Base-by-base conservation (phyloP, 2,113 vertebrate species). In the Macaca nemestrina region DNA sequence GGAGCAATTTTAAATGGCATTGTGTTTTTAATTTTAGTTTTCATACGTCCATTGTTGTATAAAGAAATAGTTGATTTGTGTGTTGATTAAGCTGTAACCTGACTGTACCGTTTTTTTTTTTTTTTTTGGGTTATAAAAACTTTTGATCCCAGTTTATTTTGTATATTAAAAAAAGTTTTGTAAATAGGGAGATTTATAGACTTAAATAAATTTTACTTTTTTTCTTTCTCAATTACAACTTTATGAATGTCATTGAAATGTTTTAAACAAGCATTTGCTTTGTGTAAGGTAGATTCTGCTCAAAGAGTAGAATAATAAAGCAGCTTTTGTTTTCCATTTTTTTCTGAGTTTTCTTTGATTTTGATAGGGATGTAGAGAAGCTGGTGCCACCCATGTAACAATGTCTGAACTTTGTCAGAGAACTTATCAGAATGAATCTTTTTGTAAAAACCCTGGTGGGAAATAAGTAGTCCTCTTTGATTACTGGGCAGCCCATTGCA, bases 361-460 rank as follows among this genome's bases (percentile, higher is more conserved):
- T 95, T 38, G 38, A 35, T 81, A 70, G 78, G n/a, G 50, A 38
- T 35, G 5, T 43, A 27, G 73, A 85, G 48, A 73, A 93, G 40
- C 72, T 57, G n/a, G 20, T 78, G 40, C 52, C 7, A 35, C 27
- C 6, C 4, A 7, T 23, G 89, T 68, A 83, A 82, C 59, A 57
- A 1, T 83, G 86, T 55, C 61, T 64, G 52, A 91, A 93, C 73
- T 75, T 64, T 35, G 27, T 72, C 35, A 32, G 86, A 90, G 48
- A 78, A 45, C 50, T 89, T 75, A 73, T 27, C 90, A 93, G 83
- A 97, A 97, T 95, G 96, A 97, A 97, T 98, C 95, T 95, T 97
- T 93, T 95, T 97, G 97, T 96, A 90, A 72, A 97, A 61, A 61
- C 85, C 97, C 97, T 95, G 88, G 94, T 96, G 85, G 0, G 86